Conservation (phyloP, 2,888 invertebrate species). For the Clivina fossor region DNA sequence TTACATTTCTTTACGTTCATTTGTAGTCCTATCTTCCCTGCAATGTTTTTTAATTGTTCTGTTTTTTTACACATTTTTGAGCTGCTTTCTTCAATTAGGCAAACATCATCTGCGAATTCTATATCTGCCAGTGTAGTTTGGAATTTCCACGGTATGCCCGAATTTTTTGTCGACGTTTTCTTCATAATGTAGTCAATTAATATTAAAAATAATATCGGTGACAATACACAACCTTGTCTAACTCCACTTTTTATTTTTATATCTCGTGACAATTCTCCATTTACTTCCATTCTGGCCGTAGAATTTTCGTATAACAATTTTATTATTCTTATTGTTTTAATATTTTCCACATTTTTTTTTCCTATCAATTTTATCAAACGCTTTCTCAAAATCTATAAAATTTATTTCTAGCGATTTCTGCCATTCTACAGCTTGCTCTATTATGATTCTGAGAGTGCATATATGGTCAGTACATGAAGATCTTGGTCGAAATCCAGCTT, state of each 20-base stretch:
- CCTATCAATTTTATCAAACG: no score
- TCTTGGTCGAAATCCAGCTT: not conserved
- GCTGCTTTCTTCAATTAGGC: not conserved
- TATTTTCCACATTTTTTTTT: no score
- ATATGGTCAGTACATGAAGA: not conserved
- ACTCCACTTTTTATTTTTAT: constrained; percentile 3
- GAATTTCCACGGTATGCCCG: not conserved
- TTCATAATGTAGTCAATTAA: not conserved
- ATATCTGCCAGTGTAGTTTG: not conserved
- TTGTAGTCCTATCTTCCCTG: not conserved
- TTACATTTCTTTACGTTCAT: not conserved
- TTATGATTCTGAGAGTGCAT: constrained; percentile 1
- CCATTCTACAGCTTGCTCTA: constrained; percentile 2
- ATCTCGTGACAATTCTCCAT: not conserved
- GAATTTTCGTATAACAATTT: not conserved
- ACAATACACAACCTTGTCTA: constrained; percentile 1
- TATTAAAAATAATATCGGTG: not conserved
- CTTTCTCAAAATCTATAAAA: constrained; percentile 1
- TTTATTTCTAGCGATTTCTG: not conserved
- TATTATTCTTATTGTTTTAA: not conserved
- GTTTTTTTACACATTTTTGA: not conserved
- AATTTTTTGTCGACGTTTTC: not conserved
- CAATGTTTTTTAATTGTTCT: not conserved
- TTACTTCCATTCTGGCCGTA: not conserved
- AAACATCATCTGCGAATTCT: constrained; percentile 1